Conservation (phyloP, 1,140 invertebrate genomes). For the honey bee (Apis mellifera) region Amel_HAv3.1 CM009937.2:14017501-14018000, state of each 20-base stretch:
- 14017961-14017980: constrained; percentile 9
- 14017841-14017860: background rate
- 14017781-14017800: background rate
- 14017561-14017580: constrained; percentile 75
- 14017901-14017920: background rate
- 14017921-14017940: background rate
- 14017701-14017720: background rate
- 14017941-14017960: constrained; percentile 20
- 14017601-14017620: constrained; percentile 73
- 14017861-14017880: too few species aligned
- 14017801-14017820: background rate
- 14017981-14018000: constrained; percentile 19
- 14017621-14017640: constrained; percentile 69
- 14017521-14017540: constrained; percentile 70
- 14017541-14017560: constrained; percentile 66
- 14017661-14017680: constrained; percentile 16
- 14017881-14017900: background rate
- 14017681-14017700: background rate
- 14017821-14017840: too few species aligned
- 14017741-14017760: too few species aligned
- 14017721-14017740: background rate
- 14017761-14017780: background rate
- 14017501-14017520: constrained; percentile 73
- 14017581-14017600: constrained; percentile 75
- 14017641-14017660: background rate